Conservation (phyloP, 2,888 invertebrate species). For the Drosophila cognata region DNA sequence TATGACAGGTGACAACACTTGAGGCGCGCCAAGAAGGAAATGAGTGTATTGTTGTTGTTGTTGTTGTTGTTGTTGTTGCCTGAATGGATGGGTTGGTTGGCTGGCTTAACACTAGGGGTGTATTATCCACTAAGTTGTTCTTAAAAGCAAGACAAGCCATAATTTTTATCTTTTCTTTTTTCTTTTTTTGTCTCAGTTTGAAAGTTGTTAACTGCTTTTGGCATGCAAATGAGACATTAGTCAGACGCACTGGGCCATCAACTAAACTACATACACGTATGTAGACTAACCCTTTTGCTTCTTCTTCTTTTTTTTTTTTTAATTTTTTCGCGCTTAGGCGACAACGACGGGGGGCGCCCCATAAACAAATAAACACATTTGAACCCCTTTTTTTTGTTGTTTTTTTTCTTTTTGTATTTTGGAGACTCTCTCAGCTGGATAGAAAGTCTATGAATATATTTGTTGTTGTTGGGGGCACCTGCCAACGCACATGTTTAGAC, state of each 20-base stretch:
- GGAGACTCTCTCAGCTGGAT: constrained; percentile 38
- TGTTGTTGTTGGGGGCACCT: constrained; percentile 53
- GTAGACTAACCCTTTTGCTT: constrained; percentile 46
- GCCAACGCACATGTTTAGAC: constrained; percentile 74
- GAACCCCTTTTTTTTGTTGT: constrained; percentile 64
- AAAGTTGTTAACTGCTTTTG: constrained; percentile 81
- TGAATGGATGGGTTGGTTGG: constrained; percentile 51
- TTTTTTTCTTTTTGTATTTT: background rate
- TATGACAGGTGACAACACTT: constrained; percentile 82
- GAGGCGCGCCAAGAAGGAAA: constrained; percentile 79
- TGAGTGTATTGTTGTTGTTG: constrained; percentile 68
- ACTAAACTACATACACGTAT: constrained; percentile 33
- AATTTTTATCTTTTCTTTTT: constrained; percentile 31
- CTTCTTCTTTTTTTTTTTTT: constrained; percentile 12
- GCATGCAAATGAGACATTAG: constrained; percentile 82
- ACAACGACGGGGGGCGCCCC: constrained; percentile 65
- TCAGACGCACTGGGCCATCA: constrained; percentile 77
- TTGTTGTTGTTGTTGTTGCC: constrained; percentile 18
- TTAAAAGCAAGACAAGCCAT: constrained; percentile 81
- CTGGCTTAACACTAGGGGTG: constrained; percentile 78
- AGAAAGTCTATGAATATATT: background rate
- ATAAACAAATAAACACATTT: constrained; percentile 82
- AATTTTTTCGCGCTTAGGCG: constrained; percentile 8
- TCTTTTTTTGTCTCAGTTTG: background rate
- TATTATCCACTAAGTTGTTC: constrained; percentile 81